phyloP scores from a whole-genome alignment of 2,797 vertebrate genomes.

The Coranthus polyacanthus region DNA sequence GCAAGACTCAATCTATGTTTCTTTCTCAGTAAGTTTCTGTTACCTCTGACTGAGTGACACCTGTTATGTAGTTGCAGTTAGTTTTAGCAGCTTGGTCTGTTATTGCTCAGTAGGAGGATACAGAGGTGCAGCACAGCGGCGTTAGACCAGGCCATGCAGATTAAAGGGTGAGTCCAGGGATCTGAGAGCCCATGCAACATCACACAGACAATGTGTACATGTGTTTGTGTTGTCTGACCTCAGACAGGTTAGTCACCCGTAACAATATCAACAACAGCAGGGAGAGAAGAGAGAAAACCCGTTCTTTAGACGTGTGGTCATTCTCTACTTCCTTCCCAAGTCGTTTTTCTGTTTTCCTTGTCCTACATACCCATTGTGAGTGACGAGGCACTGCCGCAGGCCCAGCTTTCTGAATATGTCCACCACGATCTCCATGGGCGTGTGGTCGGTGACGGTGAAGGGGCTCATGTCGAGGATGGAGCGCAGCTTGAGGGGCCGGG shows the following conservation, averaged over 20 bases:
- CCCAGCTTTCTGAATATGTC: conserved; percentile 99
- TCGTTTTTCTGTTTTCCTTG: not conserved
- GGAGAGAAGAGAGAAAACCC: no score
- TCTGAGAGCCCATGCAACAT: conserved; percentile 58
- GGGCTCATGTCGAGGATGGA: conserved; percentile 99
- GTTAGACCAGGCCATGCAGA: conserved; percentile 68
- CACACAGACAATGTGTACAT: conserved; percentile 34
- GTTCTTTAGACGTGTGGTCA: not conserved
- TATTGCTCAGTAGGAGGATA: conserved; percentile 30
- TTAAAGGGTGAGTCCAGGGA: conserved; percentile 27
- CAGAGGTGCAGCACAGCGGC: conserved; percentile 44
- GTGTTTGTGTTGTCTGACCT: conserved; percentile 21
- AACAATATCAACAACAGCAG: not conserved
- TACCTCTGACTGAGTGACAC: not conserved
- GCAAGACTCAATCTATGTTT: no score
- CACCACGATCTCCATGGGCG: conserved; percentile 99
- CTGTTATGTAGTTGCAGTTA: conserved; percentile 45
- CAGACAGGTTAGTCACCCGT: not conserved
- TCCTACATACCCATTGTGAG: conserved; percentile 95
- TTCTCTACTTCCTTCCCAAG: not conserved
- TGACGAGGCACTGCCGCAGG: conserved; percentile 98
- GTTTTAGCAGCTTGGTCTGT: conserved; percentile 37
- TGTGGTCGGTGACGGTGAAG: conserved; percentile 99
- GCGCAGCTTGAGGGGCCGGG: conserved; percentile 95
- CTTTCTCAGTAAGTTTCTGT: no score